Evolutionary conservation across 2,888 invertebrate species (phyloP).

Genomic region (Metellina segmentata): DNA sequence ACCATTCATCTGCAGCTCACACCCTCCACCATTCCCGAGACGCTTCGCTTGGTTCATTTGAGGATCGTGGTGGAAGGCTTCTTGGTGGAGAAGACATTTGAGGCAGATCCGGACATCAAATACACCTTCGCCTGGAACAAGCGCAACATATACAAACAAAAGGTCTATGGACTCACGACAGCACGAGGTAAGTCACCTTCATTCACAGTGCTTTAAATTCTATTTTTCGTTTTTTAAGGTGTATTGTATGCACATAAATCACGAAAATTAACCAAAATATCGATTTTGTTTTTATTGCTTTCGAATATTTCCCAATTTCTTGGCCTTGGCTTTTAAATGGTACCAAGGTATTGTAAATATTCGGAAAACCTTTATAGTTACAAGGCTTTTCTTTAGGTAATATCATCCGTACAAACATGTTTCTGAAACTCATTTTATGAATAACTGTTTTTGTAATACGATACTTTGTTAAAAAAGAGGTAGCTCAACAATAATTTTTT

Average conservation of each 20-base stretch:
- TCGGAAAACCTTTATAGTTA: too few species aligned
- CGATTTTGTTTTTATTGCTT: too few species aligned
- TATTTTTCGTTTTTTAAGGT: background rate
- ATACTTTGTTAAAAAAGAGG: too few species aligned
- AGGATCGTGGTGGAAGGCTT: conserved; percentile 97
- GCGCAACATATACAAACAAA: conserved; percentile 95
- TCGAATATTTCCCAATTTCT: too few species aligned
- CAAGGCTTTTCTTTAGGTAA: too few species aligned
- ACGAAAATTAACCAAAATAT: too few species aligned
- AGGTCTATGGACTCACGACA: conserved; percentile 97
- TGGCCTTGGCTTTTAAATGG: too few species aligned
- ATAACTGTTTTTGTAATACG: too few species aligned
- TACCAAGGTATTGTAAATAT: too few species aligned
- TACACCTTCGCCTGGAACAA: conserved; percentile 99
- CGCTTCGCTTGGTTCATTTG: conserved; percentile 92
- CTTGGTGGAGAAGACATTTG: conserved; percentile 94
- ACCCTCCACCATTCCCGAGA: conserved; percentile 89
- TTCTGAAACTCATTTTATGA: too few species aligned
- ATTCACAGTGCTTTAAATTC: background rate
- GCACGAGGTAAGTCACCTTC: conserved; percentile 85
- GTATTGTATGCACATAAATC: background rate
- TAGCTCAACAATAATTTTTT: too few species aligned
- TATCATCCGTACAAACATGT: too few species aligned
- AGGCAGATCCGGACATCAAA: conserved; percentile 97
- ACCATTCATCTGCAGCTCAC: conserved; percentile 95